A percentile compares a stretch with the other conserved stretches of the same genome.
Evolutionary conservation across 2,888 invertebrate species (phyloP).

Genomic region (Galeopsomyia nigrocyanea): DNA sequence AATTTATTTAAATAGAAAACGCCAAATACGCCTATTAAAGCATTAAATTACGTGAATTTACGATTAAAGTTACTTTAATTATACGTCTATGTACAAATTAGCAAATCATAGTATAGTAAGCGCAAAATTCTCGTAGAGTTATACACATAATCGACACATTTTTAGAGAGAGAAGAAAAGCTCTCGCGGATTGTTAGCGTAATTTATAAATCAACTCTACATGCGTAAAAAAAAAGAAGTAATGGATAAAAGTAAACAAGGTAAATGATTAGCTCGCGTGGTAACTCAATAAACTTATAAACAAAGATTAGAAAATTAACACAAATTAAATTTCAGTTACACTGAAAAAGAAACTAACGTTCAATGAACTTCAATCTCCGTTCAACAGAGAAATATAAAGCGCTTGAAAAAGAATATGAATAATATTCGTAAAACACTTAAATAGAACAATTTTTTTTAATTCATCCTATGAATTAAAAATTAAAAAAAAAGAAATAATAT

Average conservation of each 20-base stretch:
- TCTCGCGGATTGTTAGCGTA: constrained; percentile 29
- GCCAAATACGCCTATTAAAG: constrained; percentile 41
- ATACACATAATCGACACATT: constrained; percentile 44
- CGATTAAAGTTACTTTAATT: constrained; percentile 36
- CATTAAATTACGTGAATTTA: constrained; percentile 38
- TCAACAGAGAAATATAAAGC: constrained; percentile 36
- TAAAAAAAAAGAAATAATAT: constrained; percentile 32
- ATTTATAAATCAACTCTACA: constrained; percentile 1
- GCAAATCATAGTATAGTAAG: constrained; percentile 37
- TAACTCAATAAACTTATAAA: constrained; percentile 47
- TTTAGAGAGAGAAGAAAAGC: constrained; percentile 37
- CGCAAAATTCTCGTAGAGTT: constrained; percentile 18
- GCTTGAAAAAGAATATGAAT: constrained; percentile 38
- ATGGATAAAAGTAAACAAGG: constrained; percentile 14
- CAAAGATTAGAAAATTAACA: constrained; percentile 37
- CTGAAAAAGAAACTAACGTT: constrained; percentile 39
- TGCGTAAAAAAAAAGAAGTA: constrained; percentile 9
- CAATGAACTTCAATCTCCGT: constrained; percentile 30
- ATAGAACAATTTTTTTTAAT: constrained; percentile 37
- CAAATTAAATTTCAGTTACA: constrained; percentile 40
- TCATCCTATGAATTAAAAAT: constrained; percentile 39
- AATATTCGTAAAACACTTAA: constrained; percentile 33
- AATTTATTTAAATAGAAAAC: constrained; percentile 42
- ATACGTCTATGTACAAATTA: constrained; percentile 45
- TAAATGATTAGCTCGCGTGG: constrained; percentile 33